Evolutionary conservation across 1,140 invertebrate genomes (phyloP), one percentile per base, ranked within the genome.

Genomic region (Aphaenogaster floridana): DNA sequence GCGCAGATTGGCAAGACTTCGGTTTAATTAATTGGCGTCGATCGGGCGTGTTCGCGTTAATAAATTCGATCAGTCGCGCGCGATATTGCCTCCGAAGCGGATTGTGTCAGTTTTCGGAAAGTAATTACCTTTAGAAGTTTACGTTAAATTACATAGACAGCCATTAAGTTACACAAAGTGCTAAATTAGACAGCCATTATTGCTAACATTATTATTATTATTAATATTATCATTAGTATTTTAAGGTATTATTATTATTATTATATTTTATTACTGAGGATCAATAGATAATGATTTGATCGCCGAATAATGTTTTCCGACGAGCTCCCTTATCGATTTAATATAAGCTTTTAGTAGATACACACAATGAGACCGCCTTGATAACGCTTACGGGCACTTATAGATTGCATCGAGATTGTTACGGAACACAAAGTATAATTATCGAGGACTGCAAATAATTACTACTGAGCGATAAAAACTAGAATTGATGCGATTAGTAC

Each of bases 391-490:
- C 80, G 69, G 80, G 80, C 80, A 84, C 80, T 84, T 84, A 76
- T 50, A 84, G 80, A 84, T 84, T 84, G 80, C 80, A 84, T 84
- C 80, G 80, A 84, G 80, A 84, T 84, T 84, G 80, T 84, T 83
- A 76, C 69, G 80, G 80, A 84, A 84, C 80, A 84, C 80, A 84
- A 84, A 63, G 54, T 61, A 36, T 76, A 84, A 84, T 63, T 84
- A 84, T 84, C 57, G 28, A 84, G 28, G 28, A 84, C 3, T 63
- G 54, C 72, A 50, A 84, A 48, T 74, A 57, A 81, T 59, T 71
- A 81, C 21, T 71, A 61, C 45, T 76, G 76, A 84, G 80, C 54
- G 69, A 61, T 21, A 83, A 84, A 74, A 74, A 84, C 80, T 84
- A 84, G 69, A 84, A 76, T 84, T 76, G 57, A 59, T 84, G 42